These are phyloP conservation scores for Phaethornis superciliosus DNA, from an alignment of 2,113 vertebrate species.

Conservation along the genomic window DNA sequence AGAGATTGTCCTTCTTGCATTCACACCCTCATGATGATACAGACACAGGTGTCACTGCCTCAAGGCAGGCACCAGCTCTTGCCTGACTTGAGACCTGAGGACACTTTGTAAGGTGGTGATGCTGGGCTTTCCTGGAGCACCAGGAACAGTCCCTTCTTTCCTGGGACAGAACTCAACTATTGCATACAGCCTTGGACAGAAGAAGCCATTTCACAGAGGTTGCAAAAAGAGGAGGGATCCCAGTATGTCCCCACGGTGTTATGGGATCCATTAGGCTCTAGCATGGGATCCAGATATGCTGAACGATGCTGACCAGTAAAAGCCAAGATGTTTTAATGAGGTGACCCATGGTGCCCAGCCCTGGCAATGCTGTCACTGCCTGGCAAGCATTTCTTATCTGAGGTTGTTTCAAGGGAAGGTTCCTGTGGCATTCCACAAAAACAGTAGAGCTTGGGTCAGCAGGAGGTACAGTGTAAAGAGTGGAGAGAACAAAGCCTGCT, in stretches of 20 bases:
- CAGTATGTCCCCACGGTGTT: background rate
- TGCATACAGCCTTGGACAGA: background rate
- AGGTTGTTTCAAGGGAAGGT: background rate
- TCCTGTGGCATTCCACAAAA: background rate
- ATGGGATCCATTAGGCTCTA: background rate
- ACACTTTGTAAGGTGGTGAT: fast-evolving
- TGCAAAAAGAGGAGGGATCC: background rate
- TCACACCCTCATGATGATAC: background rate
- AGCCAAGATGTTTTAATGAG: background rate
- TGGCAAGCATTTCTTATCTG: background rate
- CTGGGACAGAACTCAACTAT: background rate
- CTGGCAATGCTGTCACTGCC: background rate
- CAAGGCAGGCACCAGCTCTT: background rate
- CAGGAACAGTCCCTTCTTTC: background rate
- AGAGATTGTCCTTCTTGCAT: background rate
- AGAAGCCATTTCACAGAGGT: background rate
- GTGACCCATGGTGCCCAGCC: background rate
- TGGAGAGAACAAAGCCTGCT: background rate
- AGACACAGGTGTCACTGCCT: background rate
- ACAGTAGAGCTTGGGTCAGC: background rate
- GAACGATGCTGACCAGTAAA: background rate
- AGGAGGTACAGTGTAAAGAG: background rate
- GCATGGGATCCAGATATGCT: background rate
- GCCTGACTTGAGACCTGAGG: background rate
- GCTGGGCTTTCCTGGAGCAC: background rate